Base-by-base conservation (phyloP, 2,888 invertebrate species). In the Corythucha ciliata region DNA sequence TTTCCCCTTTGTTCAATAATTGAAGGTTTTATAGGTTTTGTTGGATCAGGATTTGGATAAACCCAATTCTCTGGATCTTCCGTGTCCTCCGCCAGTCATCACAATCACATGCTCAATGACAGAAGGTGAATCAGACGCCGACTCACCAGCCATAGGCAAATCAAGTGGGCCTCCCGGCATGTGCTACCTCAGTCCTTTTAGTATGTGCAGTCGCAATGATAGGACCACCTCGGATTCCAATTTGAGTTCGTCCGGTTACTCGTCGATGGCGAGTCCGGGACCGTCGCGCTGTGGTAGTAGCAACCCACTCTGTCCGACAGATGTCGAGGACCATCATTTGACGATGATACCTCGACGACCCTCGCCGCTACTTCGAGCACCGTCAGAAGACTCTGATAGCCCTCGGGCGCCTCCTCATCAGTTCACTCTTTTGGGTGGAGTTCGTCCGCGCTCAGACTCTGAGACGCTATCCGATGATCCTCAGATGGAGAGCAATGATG, bases 231-330 rank as follows among this genome's bases (percentile, higher is more conserved):
- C 86, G 1, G 85, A 87, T 69, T 85, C 85, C 2, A 87, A 87
- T 67, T 71, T 87, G 33, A 85, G 85, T 57, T 85, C 86, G 7
- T 86, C 85, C 0, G 87, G 87, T 7, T 87, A 87, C 66, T 84
- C 84, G 58, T 86, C 85, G 2, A 85, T 86, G 81, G 84, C 86
- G 1, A 84, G 83, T 67, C 86, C 86, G 1, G 85, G 84, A 1
- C 83, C 85, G 4, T 85, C 85, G 10, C 54, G 86, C 55, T 86
- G 86, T 65, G 83, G 84, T 5, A 86, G 85, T 0, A 84, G 80
- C 63, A 86, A 85, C 66, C 85, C 85, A 1, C 66, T 86, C 3
- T 84, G 81, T 65, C 79, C 81, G 2, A 78, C 79, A 10, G 82
- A 83, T 70, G 79, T 79, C 74, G 83, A 83, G 62, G 83, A 83